Evolutionary conservation across 2,113 vertebrate species (phyloP).

Genomic region (Engystomops pustulosus): DNA sequence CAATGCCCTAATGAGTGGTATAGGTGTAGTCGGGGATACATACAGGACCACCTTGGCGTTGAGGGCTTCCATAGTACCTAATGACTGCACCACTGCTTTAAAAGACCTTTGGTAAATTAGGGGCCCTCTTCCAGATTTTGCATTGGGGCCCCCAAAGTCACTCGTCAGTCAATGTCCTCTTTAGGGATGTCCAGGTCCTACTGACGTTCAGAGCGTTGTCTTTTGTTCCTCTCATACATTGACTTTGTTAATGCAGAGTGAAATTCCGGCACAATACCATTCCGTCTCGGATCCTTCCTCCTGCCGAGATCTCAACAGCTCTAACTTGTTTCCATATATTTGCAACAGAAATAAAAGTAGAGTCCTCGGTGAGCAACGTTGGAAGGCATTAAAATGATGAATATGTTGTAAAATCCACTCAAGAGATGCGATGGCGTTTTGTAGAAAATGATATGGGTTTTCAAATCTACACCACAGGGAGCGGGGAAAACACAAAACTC

Average conservation of each 20-base stretch:
- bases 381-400: constrained; percentile 56
- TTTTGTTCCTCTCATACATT: neutral
- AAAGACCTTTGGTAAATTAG: no score
- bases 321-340: constrained; percentile 46
- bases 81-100: no score
- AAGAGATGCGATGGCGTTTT: constrained; percentile 44
- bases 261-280: constrained; percentile 2
- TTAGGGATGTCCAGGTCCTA: neutral
- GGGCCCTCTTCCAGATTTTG: no score
- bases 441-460: constrained; percentile 52
- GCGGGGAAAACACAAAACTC: constrained; percentile 7
- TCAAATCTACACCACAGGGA: constrained; percentile 33
- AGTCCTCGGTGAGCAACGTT: constrained; percentile 42
- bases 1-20: no score
- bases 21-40: no score
- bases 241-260: constrained; percentile 22
- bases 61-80: no score
- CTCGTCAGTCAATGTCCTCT: no score
- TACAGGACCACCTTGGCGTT: no score
- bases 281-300: neutral
- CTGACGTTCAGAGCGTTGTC: neutral
- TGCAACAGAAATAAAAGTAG: constrained; percentile 48
- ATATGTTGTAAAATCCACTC: constrained; percentile 47
- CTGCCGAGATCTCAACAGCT: constrained; percentile 27
- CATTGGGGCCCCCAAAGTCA: no score